Conservation (phyloP, 2,888 invertebrate species). For the Drosophila suboccidentalis region DNA sequence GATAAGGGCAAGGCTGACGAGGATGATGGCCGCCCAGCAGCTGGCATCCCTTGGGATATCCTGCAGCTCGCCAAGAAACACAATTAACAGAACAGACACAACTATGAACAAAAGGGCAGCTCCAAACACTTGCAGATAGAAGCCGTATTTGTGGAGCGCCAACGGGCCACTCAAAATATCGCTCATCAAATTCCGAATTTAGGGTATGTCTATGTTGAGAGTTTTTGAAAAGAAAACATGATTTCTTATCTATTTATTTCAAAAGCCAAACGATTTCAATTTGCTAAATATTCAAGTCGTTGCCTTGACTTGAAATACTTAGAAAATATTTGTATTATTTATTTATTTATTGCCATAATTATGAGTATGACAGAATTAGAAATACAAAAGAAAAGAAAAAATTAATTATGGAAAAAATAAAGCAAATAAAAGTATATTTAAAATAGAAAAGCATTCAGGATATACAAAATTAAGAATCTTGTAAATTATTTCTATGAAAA, state of each 20-base stretch:
- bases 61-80: neutral
- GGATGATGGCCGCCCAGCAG: neutral
- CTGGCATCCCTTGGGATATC: neutral
- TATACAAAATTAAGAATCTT: too few relatives aligned
- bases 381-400: too few relatives aligned
- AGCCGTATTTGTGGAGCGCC: slow-evolving; percentile 27
- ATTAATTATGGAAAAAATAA: too few relatives aligned
- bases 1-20: slow-evolving; percentile 28
- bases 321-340: too few relatives aligned
- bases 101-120: slow-evolving; percentile 29
- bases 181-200: slow-evolving; percentile 46
- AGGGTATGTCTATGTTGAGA: slow-evolving; percentile 3
- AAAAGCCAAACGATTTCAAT: neutral
- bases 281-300: too few relatives aligned
- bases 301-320: too few relatives aligned
- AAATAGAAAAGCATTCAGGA: neutral
- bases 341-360: too few relatives aligned
- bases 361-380: too few relatives aligned
- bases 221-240: neutral
- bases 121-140: slow-evolving; percentile 44
- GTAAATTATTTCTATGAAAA: too few relatives aligned
- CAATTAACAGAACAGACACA: slow-evolving; percentile 17
- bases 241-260: neutral
- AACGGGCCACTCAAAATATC: slow-evolving; percentile 22
- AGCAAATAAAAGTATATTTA: too few relatives aligned